A percentile compares a stretch with the other conserved stretches of the same genome.
These are phyloP conservation scores for Craniophora ligustri DNA, from an alignment of 2,888 invertebrate genomes.

Conservation along the genomic window DNA sequence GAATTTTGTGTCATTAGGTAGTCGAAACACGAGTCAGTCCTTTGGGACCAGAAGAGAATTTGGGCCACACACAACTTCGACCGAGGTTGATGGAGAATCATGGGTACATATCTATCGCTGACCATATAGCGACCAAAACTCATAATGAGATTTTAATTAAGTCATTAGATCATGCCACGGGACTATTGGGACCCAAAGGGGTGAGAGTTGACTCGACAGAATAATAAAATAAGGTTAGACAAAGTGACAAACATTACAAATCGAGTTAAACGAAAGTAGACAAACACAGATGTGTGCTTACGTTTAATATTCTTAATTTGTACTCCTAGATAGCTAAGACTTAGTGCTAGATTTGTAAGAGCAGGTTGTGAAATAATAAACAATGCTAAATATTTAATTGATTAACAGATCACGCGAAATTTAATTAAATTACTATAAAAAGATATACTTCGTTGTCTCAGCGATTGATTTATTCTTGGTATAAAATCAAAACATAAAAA, in stretches of 20 bases:
- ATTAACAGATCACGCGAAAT: slow-evolving; percentile 25
- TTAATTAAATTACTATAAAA: slow-evolving; percentile 22
- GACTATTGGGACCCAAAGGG: slow-evolving; percentile 45
- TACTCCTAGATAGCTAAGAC: slow-evolving; percentile 9
- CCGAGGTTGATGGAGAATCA: slow-evolving; percentile 48
- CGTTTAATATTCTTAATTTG: neutral
- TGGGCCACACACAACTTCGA: neutral
- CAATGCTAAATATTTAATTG: slow-evolving; percentile 22
- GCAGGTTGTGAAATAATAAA: slow-evolving; percentile 25
- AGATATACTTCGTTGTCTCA: slow-evolving; percentile 5
- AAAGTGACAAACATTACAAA: slow-evolving; percentile 27
- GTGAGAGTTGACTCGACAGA: slow-evolving; percentile 48
- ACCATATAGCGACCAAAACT: slow-evolving; percentile 54
- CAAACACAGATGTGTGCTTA: slow-evolving; percentile 20
- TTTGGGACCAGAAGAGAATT: slow-evolving; percentile 26
- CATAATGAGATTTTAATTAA: slow-evolving; percentile 67
- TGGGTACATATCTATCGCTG: slow-evolving; percentile 46
- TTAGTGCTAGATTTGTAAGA: slow-evolving; percentile 7
- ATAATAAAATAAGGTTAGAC: slow-evolving; percentile 46
- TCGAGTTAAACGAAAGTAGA: slow-evolving; percentile 25
- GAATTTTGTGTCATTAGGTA: slow-evolving; percentile 41
- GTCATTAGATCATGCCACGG: slow-evolving; percentile 60
- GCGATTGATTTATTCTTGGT: slow-evolving; percentile 16
- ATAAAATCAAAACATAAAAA: slow-evolving; percentile 14
- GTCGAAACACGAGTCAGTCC: slow-evolving; percentile 42